Evolutionary conservation across 1,140 invertebrate genomes (phyloP), one percentile per base, ranked within the genome.

Genomic region (Drosophila prosaltans): DNA sequence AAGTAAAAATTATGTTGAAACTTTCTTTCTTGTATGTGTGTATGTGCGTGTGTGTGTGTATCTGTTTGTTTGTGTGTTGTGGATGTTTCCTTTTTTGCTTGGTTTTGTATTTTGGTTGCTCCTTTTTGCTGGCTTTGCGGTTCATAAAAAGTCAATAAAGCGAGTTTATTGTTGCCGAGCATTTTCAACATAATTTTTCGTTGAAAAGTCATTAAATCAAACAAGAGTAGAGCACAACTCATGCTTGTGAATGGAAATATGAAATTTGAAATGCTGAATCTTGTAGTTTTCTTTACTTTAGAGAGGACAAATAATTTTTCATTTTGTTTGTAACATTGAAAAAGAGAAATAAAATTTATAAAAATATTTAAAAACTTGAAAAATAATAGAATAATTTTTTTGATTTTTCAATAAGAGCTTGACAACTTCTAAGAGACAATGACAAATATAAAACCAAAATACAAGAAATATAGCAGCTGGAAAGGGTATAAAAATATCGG

Each of bases 61-160:
- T 39, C 2, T 67, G 45, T 39, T 40, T 65, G 32, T 62, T 24
- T 63, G 30, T 55, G 67, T 64, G 9, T 41, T 39, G 62, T 39
- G 55, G 39, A n/a, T 24, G 51, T 41, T 54, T 48, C 26, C 59
- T 57, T 57, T 74, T 36, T 54, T 68, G 62, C 36, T 51, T 73
- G 45, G 83, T 64, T 69, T 66, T 65, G 72, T 80, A 62, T 74
- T 84, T 89, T 88, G 51, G 65, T 58, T 54, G 43, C 59, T 60
- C 58, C 55, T 61, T 75, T 58, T 40, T 66, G 57, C 48, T 76
- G 65, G 57, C 48, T 76, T 80, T 89, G 78, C 72, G 85, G 85
- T 90, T 81, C 85, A 90, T 89, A 89, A 89, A 90, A 89, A 84
- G 71, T 79, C 84, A 84, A 89, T 89, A 89, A 89, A 89, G 70